Conservation (phyloP, 2,113 vertebrate genomes). For the Pongo abelii region DNA sequence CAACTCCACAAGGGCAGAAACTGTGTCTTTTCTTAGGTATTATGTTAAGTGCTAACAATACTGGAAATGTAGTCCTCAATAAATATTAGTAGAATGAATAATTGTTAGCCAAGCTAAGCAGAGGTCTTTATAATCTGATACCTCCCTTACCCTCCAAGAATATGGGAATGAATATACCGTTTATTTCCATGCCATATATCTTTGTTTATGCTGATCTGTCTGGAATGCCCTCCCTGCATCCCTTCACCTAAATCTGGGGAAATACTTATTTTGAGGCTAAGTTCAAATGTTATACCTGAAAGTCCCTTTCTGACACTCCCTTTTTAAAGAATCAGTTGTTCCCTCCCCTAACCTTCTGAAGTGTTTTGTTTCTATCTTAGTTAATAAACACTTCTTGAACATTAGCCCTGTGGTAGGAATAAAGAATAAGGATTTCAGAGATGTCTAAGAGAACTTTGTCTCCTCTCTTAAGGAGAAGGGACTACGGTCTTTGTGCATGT, state of each 20-base stretch:
- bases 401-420: neutral
- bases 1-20: neutral
- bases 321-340: neutral
- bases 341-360: neutral
- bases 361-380: neutral
- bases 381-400: neutral
- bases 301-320: neutral
- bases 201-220: neutral
- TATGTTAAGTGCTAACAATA: neutral
- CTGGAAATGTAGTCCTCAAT: neutral
- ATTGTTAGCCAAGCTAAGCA: neutral
- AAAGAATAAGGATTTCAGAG: neutral
- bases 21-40: neutral
- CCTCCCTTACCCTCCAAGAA: neutral
- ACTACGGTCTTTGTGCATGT: neutral
- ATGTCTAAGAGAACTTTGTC: neutral
- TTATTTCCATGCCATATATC: neutral
- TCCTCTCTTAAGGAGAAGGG: neutral
- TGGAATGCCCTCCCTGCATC: neutral
- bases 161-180: neutral
- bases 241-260: neutral
- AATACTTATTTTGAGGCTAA: constrained; percentile 20
- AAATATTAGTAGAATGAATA: neutral
- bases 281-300: neutral
- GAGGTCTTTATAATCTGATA: neutral